Percentiles rank a stretch among this genome's conserved stretches.
phyloP scores from a whole-genome alignment of 2,113 vertebrate genomes.

The Gallinago paraguaiae region DNA sequence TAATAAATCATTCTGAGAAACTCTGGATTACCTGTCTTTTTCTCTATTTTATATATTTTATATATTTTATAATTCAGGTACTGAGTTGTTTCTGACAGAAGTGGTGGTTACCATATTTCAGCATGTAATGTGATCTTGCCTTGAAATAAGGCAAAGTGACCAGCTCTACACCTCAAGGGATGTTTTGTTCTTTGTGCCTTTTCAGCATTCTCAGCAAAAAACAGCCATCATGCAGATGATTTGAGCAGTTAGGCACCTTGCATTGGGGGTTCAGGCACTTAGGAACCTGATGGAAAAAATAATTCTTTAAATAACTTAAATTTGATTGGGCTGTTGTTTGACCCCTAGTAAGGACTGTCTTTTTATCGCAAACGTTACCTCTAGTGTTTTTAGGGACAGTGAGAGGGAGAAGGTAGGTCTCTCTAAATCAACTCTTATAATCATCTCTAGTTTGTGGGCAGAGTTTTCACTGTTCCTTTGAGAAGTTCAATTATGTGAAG shows the following conservation, averaged over 20 bases:
- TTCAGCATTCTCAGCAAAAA: neutral
- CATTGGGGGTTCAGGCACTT: neutral
- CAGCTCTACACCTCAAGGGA: neutral
- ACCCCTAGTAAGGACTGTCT: neutral
- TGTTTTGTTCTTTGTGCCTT: neutral
- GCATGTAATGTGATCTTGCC: neutral
- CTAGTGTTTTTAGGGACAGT: neutral
- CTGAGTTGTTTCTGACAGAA: neutral
- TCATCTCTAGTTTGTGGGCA: neutral
- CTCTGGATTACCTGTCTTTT: neutral
- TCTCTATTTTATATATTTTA: too few relatives aligned
- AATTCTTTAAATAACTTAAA: neutral
- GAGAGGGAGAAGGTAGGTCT: neutral
- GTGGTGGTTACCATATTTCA: neutral
- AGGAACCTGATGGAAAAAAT: neutral
- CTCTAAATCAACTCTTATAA: neutral
- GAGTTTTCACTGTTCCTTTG: slow-evolving; percentile 9
- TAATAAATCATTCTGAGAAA: neutral
- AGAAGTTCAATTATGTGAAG: slow-evolving; percentile 44
- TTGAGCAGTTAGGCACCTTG: neutral
- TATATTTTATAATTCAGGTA: neutral
- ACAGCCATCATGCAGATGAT: neutral
- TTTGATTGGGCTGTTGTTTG: neutral
- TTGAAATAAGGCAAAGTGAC: neutral
- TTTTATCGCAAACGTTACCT: neutral